These are phyloP conservation scores for Trissolcus japonicus DNA, from an alignment of 2,888 invertebrate genomes.

Conservation along the genomic window DNA sequence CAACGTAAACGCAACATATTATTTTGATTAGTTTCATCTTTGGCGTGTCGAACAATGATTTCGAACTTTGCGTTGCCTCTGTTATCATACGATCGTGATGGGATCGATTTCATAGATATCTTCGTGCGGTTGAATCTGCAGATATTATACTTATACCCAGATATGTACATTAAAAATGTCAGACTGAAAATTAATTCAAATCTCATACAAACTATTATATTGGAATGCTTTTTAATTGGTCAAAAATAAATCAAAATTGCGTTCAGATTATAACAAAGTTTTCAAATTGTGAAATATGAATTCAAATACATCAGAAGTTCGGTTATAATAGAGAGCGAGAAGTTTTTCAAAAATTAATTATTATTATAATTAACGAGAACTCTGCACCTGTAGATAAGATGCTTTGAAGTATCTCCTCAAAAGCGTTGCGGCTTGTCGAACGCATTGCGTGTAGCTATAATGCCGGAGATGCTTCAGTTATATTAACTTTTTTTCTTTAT, in stretches of 20 bases:
- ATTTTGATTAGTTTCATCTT: conserved; percentile 20
- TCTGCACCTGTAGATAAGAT: conserved; percentile 17
- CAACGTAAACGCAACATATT: conserved; percentile 8
- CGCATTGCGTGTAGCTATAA: background rate
- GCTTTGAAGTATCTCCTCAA: conserved; percentile 29
- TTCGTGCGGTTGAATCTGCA: background rate
- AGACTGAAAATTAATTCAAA: too few species aligned
- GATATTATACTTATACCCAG: background rate
- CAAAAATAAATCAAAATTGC: too few species aligned
- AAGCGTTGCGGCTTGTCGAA: conserved; percentile 11
- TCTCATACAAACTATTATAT: too few species aligned
- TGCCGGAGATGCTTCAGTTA: too few species aligned
- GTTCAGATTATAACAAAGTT: too few species aligned
- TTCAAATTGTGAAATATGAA: too few species aligned
- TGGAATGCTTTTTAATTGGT: too few species aligned
- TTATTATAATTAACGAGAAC: conserved; percentile 17
- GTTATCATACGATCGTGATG: background rate
- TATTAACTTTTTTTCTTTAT: background rate
- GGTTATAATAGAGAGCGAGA: too few species aligned
- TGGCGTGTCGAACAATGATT: conserved; percentile 4
- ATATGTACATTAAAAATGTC: too few species aligned
- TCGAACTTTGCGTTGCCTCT: background rate
- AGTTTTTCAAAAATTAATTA: background rate
- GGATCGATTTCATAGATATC: background rate
- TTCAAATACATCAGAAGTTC: too few species aligned